phyloP scores from a whole-genome alignment of 2,113 vertebrate species.

The Phasianus colchicus region DNA sequence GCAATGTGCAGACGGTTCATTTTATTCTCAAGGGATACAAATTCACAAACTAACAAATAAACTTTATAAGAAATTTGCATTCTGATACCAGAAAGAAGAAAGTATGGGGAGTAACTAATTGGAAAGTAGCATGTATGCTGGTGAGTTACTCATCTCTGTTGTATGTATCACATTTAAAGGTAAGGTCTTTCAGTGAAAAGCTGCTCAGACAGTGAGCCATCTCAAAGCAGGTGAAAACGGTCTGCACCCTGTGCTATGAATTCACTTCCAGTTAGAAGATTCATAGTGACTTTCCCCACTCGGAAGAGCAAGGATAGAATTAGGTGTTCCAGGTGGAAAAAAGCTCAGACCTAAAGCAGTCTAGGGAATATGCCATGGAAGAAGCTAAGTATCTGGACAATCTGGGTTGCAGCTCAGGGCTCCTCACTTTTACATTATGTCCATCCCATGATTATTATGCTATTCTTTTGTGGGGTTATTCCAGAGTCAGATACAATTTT shows the following conservation, averaged over 20 bases:
- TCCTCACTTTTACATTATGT: not conserved
- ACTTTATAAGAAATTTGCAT: not conserved
- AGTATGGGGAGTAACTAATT: not conserved
- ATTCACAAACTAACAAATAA: not conserved
- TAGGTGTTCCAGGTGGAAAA: not conserved
- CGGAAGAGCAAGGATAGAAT: not conserved
- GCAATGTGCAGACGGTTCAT: not conserved
- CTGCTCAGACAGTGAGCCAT: not conserved
- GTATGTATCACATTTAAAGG: not conserved
- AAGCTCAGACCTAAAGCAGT: not conserved
- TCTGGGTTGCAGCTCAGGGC: not conserved
- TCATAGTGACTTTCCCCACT: not conserved
- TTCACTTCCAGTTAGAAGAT: not conserved
- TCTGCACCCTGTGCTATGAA: not conserved
- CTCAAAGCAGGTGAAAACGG: not conserved
- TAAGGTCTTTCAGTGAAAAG: not conserved
- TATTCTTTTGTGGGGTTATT: not conserved
- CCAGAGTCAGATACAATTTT: not conserved
- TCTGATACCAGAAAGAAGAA: not conserved
- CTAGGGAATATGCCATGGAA: not conserved
- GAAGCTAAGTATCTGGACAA: not conserved
- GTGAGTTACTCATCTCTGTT: not conserved
- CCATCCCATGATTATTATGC: not conserved
- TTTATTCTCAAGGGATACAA: slow-evolving; percentile 5
- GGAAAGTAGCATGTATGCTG: not conserved